Conservation (phyloP, 1,140 invertebrate species). For the Drosophila burlai region DNA sequence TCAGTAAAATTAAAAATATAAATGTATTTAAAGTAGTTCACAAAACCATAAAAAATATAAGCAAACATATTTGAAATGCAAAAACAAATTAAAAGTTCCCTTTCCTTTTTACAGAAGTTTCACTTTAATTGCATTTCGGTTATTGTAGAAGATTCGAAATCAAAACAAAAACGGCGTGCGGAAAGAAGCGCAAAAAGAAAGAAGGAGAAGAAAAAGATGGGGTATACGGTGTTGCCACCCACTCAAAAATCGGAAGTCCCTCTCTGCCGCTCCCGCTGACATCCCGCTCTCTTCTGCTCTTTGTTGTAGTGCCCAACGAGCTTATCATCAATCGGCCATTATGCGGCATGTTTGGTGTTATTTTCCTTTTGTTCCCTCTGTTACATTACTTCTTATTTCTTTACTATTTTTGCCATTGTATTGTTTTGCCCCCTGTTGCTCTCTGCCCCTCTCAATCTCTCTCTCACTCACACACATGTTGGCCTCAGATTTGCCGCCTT, state of each 20-base stretch:
- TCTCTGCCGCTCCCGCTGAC: background rate
- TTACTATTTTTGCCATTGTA: constrained; percentile 41
- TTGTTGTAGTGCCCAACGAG: background rate
- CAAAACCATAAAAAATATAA: background rate
- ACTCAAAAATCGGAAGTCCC: constrained; percentile 26
- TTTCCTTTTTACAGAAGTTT: background rate
- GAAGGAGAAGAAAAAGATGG: constrained; percentile 13
- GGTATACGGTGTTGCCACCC: constrained; percentile 42
- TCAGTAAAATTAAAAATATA: background rate
- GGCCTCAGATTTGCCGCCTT: constrained; percentile 54
- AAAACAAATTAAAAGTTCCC: too few relatives aligned
- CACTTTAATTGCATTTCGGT: constrained; percentile 9
- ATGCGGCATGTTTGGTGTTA: constrained; percentile 53
- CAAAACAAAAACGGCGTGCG: constrained; percentile 63
- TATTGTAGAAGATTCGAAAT: constrained; percentile 45
- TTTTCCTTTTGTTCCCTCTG: constrained; percentile 34
- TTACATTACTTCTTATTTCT: constrained; percentile 39
- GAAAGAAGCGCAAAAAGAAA: constrained; percentile 30
- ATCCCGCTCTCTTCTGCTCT: background rate
- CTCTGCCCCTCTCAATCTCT: background rate
- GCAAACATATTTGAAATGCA: background rate
- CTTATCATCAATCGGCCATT: constrained; percentile 67
- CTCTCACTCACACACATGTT: constrained; percentile 1
- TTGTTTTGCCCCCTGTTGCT: constrained; percentile 55
- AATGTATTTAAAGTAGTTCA: background rate